phyloP scores from a whole-genome alignment of 2,113 vertebrate species.

The Lasiurus cinereus region DNA sequence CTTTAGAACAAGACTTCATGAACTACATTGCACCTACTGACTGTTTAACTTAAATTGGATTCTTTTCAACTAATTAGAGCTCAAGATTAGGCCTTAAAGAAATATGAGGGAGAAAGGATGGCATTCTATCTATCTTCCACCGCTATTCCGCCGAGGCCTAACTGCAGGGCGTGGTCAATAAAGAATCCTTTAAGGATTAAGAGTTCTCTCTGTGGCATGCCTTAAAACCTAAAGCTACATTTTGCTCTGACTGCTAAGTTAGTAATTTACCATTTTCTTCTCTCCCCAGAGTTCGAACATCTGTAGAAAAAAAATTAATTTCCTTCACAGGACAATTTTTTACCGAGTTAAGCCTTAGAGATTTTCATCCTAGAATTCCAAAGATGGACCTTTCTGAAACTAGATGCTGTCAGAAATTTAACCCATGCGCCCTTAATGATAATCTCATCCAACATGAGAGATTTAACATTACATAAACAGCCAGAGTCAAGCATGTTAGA shows the following conservation, averaged over 20 bases:
- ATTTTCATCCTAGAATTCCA: not conserved
- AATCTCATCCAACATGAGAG: not conserved
- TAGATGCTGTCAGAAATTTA: not conserved
- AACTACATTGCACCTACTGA: not conserved
- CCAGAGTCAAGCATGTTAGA: not conserved
- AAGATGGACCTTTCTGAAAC: not conserved
- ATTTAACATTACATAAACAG: not conserved
- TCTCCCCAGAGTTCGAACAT: not conserved
- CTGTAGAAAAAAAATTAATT: not conserved
- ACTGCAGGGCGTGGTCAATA: not conserved
- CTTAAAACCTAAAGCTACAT: not conserved
- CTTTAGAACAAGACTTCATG: not conserved
- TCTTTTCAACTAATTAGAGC: not conserved
- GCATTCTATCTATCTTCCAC: rapidly evolving
- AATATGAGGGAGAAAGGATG: not conserved
- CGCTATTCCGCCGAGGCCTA: not conserved
- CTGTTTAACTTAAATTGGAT: not conserved
- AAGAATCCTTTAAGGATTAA: not conserved
- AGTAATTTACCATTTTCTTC: not conserved
- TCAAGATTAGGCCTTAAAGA: not conserved
- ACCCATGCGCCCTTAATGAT: not conserved
- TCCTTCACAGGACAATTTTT: not conserved
- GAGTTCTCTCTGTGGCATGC: not conserved
- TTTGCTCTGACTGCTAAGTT: not conserved
- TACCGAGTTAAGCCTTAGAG: not conserved